Evolutionary conservation across 2,888 invertebrate genomes (phyloP), one percentile per base, ranked within the genome.

Genomic region (Chloroclystis v-ata): DNA sequence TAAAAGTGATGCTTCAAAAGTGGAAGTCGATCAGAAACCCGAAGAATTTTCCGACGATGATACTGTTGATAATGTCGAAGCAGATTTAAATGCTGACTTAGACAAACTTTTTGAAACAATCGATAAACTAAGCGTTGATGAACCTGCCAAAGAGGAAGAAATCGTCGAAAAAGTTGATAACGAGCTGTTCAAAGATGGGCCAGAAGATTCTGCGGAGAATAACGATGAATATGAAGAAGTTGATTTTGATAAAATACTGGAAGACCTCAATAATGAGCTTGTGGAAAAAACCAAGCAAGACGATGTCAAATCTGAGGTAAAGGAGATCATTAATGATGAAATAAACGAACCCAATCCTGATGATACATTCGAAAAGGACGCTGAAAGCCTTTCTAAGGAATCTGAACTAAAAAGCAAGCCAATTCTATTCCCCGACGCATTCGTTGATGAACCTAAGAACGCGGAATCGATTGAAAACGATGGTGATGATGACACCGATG

Each of bases 31-130:
- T 43, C 38, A 47, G 11, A 28, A 45, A 7, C 51, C 57, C 10
- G 35, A 45, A 16, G 40, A 49, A 5, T 20, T 48, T 12, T 30
- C 49, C 11, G 63, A 62, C 24, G 73, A 74, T 39, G 75, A 75
- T 13, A 66, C 64, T 0, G 66, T 67, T 1, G 67, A 69, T 4
- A 67, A 73, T 54, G 67, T 65, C 1, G 70, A 73, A 37, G 56
- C 57, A 12, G 79, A 82, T 42, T 59, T 84, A 6, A 66, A 75
- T 47, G 64, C 63, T 11, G 77, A 84, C 52, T 66, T 82, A 25
- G 65, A 71, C 10, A 67, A 71, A 43, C 53, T 84, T 16, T 65
- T 75, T 44, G 70, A 70, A 39, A 76, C 74, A 9, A 55, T 72
- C 41, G 59, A 70, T 8, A 76, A 80, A 57, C 59, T 82, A 7